Evolutionary conservation across 2,888 invertebrate species (phyloP).

Genomic region (Amiota communis): DNA sequence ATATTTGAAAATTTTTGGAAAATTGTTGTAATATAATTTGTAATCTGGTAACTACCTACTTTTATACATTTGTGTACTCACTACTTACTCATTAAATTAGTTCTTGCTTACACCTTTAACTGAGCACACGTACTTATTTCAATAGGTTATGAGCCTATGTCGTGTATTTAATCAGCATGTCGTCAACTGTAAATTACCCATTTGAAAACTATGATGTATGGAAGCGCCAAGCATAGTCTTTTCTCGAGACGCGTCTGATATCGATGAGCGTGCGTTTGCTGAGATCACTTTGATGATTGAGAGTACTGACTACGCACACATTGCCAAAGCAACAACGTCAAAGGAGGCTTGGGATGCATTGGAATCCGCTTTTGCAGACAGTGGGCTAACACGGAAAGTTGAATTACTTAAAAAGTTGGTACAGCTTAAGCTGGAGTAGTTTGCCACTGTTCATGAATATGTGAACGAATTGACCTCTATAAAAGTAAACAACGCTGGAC

Average conservation of each 20-base stretch:
- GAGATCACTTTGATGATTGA: slow-evolving; percentile 3
- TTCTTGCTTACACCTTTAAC: no score
- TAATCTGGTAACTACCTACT: no score
- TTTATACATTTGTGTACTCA: no score
- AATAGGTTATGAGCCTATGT: no score
- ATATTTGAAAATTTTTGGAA: no score
- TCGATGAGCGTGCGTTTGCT: neutral
- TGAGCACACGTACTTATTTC: no score
- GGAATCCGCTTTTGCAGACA: neutral
- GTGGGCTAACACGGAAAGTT: neutral
- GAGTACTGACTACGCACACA: slow-evolving; percentile 1
- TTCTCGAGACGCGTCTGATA: neutral
- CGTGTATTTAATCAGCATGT: no score
- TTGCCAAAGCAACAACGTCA: neutral
- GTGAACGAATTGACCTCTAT: no score
- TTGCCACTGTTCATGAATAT: neutral
- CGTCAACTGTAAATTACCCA: neutral
- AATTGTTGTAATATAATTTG: no score
- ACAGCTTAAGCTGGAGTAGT: slow-evolving; percentile 4
- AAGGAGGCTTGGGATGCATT: neutral
- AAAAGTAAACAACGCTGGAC: no score
- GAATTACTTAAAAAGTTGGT: neutral
- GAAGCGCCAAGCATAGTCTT: neutral
- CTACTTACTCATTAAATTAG: no score
- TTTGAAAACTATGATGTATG: neutral